Evolutionary conservation across 1,140 invertebrate species (phyloP).

Genomic region (Heliconius himera): DNA sequence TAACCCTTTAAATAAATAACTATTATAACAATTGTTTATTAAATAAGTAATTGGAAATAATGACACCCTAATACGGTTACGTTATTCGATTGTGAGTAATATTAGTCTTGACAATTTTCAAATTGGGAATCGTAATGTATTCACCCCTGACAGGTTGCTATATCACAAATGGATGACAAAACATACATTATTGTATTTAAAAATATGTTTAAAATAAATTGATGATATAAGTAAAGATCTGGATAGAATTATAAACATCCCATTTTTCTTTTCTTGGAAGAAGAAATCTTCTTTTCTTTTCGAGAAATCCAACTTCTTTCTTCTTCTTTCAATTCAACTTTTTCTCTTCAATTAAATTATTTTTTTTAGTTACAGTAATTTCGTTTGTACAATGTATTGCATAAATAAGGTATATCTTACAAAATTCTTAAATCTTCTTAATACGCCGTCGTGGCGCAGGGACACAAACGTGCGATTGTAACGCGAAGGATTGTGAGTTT

Average conservation of each 20-base stretch:
- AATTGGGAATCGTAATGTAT: constrained; percentile 78
- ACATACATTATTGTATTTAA: constrained; percentile 32
- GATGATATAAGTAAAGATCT: not conserved
- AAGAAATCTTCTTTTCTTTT: too few relatives aligned
- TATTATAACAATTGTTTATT: constrained; percentile 65
- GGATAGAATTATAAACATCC: not conserved
- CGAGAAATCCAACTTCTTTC: too few relatives aligned
- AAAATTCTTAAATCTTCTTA: too few relatives aligned
- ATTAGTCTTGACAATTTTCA: constrained; percentile 78
- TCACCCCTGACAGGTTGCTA: constrained; percentile 57
- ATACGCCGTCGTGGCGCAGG: too few relatives aligned
- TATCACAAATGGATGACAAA: constrained; percentile 8
- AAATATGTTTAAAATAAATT: not conserved
- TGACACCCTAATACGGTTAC: constrained; percentile 64
- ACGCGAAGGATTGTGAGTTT: too few relatives aligned
- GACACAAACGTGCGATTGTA: too few relatives aligned
- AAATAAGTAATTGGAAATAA: constrained; percentile 76
- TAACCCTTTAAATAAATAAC: constrained; percentile 29
- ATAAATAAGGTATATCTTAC: too few relatives aligned
- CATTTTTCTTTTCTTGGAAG: too few relatives aligned
- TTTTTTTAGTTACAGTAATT: too few relatives aligned
- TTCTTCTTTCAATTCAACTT: too few relatives aligned
- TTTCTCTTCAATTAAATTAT: too few relatives aligned
- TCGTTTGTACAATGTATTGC: too few relatives aligned
- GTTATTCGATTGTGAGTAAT: constrained; percentile 66